Evolutionary conservation across 92 coral and sea anemone genomes (phyloP).

Genomic region (Porites cylindrica): DNA sequence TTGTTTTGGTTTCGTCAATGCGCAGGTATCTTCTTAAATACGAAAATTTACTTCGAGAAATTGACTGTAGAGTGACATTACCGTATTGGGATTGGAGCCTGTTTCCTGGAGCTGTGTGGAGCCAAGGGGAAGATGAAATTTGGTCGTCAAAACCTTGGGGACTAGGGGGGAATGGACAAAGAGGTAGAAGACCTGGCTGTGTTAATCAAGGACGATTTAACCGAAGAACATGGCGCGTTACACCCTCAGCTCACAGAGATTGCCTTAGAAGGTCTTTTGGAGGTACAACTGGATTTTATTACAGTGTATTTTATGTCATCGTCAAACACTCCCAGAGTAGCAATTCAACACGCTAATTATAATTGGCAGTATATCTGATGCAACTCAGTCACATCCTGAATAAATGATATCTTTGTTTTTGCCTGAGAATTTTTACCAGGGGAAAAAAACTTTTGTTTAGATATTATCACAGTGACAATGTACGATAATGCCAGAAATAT

Average conservation of each 20-base stretch:
- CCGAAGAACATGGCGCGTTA: conserved; percentile 9
- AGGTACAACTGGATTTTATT: neutral
- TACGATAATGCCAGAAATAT: too few relatives aligned
- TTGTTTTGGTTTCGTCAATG: neutral
- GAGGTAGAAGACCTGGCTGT: neutral
- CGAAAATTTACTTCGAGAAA: conserved; percentile 32
- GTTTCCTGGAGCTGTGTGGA: conserved; percentile 21
- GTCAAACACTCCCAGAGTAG: too few relatives aligned
- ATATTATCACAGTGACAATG: too few relatives aligned
- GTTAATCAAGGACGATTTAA: conserved; percentile 45
- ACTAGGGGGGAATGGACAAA: conserved; percentile 33
- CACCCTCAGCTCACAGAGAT: conserved; percentile 16
- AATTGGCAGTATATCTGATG: too few relatives aligned
- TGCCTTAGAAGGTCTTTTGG: conserved; percentile 17
- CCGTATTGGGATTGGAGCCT: conserved; percentile 60
- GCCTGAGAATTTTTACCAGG: too few relatives aligned
- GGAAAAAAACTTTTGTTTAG: too few relatives aligned
- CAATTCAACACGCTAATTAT: too few relatives aligned
- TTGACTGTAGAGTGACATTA: conserved; percentile 52
- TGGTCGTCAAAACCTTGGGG: conserved; percentile 43
- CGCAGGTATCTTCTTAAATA: conserved; percentile 34
- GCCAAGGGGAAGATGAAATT: conserved; percentile 25
- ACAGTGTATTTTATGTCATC: neutral
- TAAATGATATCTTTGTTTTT: too few relatives aligned
- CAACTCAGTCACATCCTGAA: too few relatives aligned